Evolutionary conservation across 1,140 invertebrate genomes (phyloP), one percentile per base, ranked within the genome.

Genomic region (Asobara japonica): DNA sequence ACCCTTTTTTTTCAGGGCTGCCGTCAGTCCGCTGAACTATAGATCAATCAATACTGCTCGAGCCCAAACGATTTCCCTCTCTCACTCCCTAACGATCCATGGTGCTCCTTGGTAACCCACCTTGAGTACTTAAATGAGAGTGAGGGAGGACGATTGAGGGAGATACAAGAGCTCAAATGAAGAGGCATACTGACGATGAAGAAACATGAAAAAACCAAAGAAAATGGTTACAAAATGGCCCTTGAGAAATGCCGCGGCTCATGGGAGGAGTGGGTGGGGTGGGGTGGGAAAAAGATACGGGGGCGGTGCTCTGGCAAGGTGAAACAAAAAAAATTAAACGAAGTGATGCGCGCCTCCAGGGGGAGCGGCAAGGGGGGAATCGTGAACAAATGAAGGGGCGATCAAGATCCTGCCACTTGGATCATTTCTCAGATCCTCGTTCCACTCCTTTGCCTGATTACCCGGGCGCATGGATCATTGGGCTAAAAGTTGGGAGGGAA

Each of bases 21-120:
- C 78, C 79, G 79, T 80, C 79, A 80, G 75, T 80, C 79, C 74
- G 76, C 75, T 80, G 78, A 79, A 78, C 80, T 77, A 79, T 82
- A 80, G 77, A 84, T 84, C 82, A 84, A 84, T 85, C 84, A 85
- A 83, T 82, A 83, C 76, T 77, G 73, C 73, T 74, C 75, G 72
- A 75, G 56, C 71, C 74, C 74, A 25, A 56, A 56, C 22, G 51
- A 56, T 56, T 11, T 25, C 51, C 10, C 22, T 10, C 18, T 27
- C 8, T 20, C 7, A 3, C 22, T 5, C 8, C 18, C 80, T 84
- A 86, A 84, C 82, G 82, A 84, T 81, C 80, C 81, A n/a, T 78
- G 60, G 38, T 68, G 48, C 56, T 66, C 29, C 61, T 71, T 36
- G 38, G 36, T 62, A 38, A 65, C 61, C 64, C 51, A 70, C 31